These are phyloP conservation scores for Proteles cristata DNA, from an alignment of 2,113 vertebrate genomes.

Conservation along the genomic window DNA sequence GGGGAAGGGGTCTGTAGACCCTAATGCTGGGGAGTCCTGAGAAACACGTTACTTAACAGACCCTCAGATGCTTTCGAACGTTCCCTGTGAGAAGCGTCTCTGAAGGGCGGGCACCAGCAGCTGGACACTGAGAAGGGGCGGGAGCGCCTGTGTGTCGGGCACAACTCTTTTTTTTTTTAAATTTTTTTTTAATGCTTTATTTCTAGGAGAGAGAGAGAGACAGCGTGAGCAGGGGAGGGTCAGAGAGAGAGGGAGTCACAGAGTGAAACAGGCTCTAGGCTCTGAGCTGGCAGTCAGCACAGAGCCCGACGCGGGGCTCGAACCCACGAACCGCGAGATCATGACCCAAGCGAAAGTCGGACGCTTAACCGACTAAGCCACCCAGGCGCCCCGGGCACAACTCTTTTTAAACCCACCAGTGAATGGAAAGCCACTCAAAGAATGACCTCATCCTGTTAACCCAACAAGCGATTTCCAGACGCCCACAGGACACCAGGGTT, in stretches of 20 bases:
- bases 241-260: too few species aligned
- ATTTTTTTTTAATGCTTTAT: too few species aligned
- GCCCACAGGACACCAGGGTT: background rate
- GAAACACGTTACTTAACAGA: background rate
- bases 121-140: background rate
- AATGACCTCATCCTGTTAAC: background rate
- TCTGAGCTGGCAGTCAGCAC: too few species aligned
- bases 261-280: too few species aligned
- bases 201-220: too few species aligned
- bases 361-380: too few species aligned
- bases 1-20: background rate
- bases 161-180: background rate
- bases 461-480: background rate
- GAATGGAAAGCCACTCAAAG: slow-evolving; percentile 17
- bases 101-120: background rate
- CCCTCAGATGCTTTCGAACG: background rate
- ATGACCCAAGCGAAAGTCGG: too few species aligned
- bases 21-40: background rate
- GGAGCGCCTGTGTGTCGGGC: slow-evolving; percentile 1
- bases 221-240: too few species aligned
- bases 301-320: too few species aligned
- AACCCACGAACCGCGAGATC: too few species aligned
- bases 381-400: too few species aligned
- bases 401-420: background rate
- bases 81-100: background rate